Percentiles rank a stretch among this genome's conserved stretches.
These are phyloP conservation scores for Chelon labrosus DNA, from an alignment of 2,797 vertebrate genomes.

Conservation along the genomic window DNA sequence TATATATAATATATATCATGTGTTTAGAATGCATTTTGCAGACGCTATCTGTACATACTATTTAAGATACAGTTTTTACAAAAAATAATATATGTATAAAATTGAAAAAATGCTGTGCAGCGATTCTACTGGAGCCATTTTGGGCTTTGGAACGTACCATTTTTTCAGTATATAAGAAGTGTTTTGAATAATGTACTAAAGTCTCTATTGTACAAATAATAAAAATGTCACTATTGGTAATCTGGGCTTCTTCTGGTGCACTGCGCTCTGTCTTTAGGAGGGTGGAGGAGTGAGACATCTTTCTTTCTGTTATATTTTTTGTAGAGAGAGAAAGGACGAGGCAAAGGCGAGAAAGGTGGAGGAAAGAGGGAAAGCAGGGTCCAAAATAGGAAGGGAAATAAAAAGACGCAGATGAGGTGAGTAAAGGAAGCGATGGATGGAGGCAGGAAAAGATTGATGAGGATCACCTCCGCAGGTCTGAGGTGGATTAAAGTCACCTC, in stretches of 20 bases:
- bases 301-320: constrained; percentile 7
- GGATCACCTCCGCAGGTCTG: constrained; percentile 12
- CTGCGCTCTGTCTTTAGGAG: constrained; percentile 46
- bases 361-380: background rate
- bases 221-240: constrained; percentile 98
- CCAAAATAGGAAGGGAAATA: background rate
- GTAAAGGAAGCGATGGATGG: background rate
- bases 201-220: constrained; percentile 94
- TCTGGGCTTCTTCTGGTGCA: constrained; percentile 72
- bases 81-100: constrained; percentile 86
- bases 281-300: background rate
- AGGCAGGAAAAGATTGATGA: constrained; percentile 6
- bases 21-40: constrained; percentile 95
- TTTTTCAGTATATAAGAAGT: constrained; percentile 99
- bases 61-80: constrained; percentile 90
- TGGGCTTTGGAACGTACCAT: constrained; percentile 97
- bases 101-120: constrained; percentile 92
- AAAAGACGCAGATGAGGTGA: background rate
- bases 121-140: constrained; percentile 95
- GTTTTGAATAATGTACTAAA: constrained; percentile 99
- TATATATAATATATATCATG: constrained; percentile 88
- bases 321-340: background rate
- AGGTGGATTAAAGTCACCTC: constrained; percentile 19
- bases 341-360: background rate
- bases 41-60: constrained; percentile 95